Base-by-base conservation (phyloP, 2,888 invertebrate genomes). In the Leptura quadrifasciata region DNA sequence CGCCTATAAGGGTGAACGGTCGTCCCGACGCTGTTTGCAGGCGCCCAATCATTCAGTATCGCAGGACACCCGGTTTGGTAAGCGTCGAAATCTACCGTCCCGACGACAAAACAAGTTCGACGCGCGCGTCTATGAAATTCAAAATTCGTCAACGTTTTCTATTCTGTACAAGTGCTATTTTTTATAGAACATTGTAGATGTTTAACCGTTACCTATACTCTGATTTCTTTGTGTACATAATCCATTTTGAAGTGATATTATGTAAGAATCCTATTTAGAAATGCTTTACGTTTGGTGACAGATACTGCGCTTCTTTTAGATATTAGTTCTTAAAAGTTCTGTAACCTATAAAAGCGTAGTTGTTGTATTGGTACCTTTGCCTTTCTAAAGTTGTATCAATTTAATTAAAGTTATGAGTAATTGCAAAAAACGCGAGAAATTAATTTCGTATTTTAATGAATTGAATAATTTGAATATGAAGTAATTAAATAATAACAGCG, bases 1-100 rank as follows among this genome's bases (percentile, higher is more conserved):
- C 85, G 86, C 85, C 85, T 84, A 76, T 71, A 80, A 85, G 86
- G 86, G 86, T 86, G 84, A 86, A 86, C 85, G 86, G 82, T 82
- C 86, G 86, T 85, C 85, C 83, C 78, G 82, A 79, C 80, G 79
- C 77, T 77, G 77, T 76, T 77, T 77, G 77, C 74, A 80, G 80
- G 84, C 80, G 78, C 79, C 77, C 77, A 72, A 79, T 73, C 77
- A 72, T 77, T 84, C 85, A 85, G 85, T 85, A 82, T 84, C 82
- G 82, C 78, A 80, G 78, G 81, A 84, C 79, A 79, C 76, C 76
- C 82, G 83, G 83, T 81, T 77, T 81, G 80, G 82, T 76, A 75
- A 83, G 79, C 84, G 84, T 82, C 80, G 80, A 75, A 77, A 77
- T 47, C 73, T 54, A 68, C 70, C 73, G 73, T 65, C 73, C 65